A percentile compares a stretch with the other conserved stretches of the same genome.
Conservation (phyloP, 2,113 vertebrate species). For the Sinocyclocheilus anshuiensis region DNA sequence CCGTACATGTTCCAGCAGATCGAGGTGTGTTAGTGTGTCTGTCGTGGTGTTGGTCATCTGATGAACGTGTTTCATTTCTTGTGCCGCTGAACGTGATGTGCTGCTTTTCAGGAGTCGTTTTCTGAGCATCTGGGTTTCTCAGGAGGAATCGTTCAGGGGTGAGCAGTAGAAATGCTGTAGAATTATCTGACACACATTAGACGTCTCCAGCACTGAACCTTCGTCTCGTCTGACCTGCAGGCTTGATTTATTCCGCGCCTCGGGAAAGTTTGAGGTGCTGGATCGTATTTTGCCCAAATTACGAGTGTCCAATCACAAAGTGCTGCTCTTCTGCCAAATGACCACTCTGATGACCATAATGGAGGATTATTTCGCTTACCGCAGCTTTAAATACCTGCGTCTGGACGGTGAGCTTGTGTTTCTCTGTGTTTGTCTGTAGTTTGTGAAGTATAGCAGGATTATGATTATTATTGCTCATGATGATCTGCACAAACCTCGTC, state of each 20-base stretch:
- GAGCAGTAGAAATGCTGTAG: neutral
- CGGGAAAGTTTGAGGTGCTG: conserved; percentile 94
- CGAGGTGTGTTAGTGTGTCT: conserved; percentile 75
- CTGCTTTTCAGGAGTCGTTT: conserved; percentile 86
- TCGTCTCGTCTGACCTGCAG: conserved; percentile 62
- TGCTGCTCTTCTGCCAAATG: conserved; percentile 99
- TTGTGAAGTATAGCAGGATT: neutral
- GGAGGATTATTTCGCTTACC: conserved; percentile 96
- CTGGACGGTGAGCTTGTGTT: conserved; percentile 85
- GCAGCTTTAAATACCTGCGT: conserved; percentile 94
- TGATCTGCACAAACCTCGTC: neutral
- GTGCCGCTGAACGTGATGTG: neutral
- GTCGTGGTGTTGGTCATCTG: neutral
- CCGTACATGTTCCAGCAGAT: conserved; percentile 98
- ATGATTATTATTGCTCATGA: neutral
- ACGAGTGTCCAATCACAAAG: conserved; percentile 91
- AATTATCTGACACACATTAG: neutral
- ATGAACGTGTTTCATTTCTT: neutral
- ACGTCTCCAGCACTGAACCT: neutral
- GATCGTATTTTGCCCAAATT: conserved; percentile 96
- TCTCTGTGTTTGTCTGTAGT: neutral
- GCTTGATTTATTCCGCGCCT: conserved; percentile 90
- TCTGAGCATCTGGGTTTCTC: conserved; percentile 94
- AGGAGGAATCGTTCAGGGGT: conserved; percentile 91
- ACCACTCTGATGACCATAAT: conserved; percentile 98